Conservation (phyloP, 2,888 invertebrate genomes). For the Yponomeuta malinellus region DNA sequence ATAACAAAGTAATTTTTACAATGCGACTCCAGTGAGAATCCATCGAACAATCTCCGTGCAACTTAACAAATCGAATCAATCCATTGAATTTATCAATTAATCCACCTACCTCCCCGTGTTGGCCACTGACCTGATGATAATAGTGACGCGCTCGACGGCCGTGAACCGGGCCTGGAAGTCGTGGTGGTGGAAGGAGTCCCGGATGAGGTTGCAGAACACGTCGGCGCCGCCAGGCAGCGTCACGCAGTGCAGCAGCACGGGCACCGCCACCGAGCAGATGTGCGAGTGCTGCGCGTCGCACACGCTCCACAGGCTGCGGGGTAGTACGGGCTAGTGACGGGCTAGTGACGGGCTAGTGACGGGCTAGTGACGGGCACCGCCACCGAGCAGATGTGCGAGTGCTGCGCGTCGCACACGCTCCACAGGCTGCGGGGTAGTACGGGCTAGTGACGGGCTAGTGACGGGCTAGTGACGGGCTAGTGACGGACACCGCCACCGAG, state of each 20-base stretch:
- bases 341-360: too few relatives aligned
- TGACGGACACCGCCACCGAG: slow-evolving; percentile 91
- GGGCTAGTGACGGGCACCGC: slow-evolving; percentile 83
- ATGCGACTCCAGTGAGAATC: too few relatives aligned
- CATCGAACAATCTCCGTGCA: too few relatives aligned
- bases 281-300: slow-evolving; percentile 95
- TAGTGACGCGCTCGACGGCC: slow-evolving; percentile 95
- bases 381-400: slow-evolving; percentile 95
- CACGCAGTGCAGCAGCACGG: slow-evolving; percentile 94
- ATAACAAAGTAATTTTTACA: too few relatives aligned
- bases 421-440: slow-evolving; percentile 80
- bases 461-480: slow-evolving; percentile 73
- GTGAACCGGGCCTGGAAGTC: slow-evolving; percentile 94
- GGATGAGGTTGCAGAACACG: slow-evolving; percentile 96
- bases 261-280: slow-evolving; percentile 94
- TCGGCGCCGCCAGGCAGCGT: slow-evolving; percentile 95
- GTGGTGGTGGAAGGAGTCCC: slow-evolving; percentile 93
- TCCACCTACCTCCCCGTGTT: too few relatives aligned
- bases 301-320: slow-evolving; percentile 89
- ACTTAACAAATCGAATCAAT: too few relatives aligned
- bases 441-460: not conserved
- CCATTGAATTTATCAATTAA: too few relatives aligned
- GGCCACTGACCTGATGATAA: slow-evolving; percentile 81
- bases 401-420: slow-evolving; percentile 93
- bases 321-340: too few relatives aligned